These are phyloP conservation scores for Heliangelus exortis DNA, from an alignment of 2,797 vertebrate species.

Conservation along the genomic window DNA sequence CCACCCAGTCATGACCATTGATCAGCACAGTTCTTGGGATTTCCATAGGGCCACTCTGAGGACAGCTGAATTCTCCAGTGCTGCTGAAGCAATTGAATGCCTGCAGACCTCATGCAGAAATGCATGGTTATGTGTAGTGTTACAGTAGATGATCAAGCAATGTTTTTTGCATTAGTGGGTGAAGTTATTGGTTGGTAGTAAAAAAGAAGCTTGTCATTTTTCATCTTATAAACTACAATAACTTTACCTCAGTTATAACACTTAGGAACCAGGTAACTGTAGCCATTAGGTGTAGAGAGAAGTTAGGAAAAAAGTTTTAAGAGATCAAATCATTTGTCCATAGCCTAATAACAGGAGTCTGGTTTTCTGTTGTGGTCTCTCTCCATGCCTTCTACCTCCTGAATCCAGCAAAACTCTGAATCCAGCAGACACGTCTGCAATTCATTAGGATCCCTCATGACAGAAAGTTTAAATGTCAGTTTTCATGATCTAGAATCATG, in stretches of 20 bases:
- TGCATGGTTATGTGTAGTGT: neutral
- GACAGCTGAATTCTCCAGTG: neutral
- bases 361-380: neutral
- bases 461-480: neutral
- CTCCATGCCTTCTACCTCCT: neutral
- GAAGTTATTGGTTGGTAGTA: neutral
- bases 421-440: neutral
- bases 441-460: neutral
- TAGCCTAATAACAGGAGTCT: neutral
- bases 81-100: neutral
- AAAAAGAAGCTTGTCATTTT: neutral
- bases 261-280: neutral
- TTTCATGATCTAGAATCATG: neutral
- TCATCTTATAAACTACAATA: neutral
- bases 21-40: neutral
- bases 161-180: neutral
- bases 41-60: neutral
- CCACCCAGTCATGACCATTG: neutral
- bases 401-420: neutral
- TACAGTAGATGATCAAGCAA: neutral
- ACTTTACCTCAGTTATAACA: neutral
- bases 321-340: neutral
- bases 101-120: neutral
- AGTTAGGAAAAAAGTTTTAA: neutral
- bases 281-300: neutral